Evolutionary conservation across 1,140 invertebrate species (phyloP).

Genomic region (Fopius arisanus): DNA sequence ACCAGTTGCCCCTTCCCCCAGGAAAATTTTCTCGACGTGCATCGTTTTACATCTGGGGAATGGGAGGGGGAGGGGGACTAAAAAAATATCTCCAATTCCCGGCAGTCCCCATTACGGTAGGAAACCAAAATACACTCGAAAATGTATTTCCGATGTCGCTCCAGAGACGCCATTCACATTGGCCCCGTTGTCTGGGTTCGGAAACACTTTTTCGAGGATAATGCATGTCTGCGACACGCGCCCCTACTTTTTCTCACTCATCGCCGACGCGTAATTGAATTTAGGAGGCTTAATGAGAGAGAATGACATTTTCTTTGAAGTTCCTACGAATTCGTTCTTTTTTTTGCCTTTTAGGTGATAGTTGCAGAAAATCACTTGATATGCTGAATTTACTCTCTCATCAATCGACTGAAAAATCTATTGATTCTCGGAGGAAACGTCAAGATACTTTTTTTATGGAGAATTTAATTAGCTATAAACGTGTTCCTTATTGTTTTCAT

Average conservation of each 20-base stretch:
- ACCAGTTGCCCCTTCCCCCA: conserved; percentile 11
- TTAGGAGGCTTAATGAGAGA: too few species aligned
- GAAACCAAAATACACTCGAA: background rate
- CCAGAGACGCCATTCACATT: background rate
- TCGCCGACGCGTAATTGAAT: background rate
- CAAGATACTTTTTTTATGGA: too few species aligned
- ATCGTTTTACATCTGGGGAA: background rate
- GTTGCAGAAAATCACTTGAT: too few species aligned
- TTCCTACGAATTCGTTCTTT: too few species aligned
- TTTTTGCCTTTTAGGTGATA: too few species aligned
- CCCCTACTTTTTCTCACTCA: background rate
- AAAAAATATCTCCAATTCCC: conserved; percentile 2
- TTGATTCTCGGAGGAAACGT: too few species aligned
- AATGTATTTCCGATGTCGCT: background rate
- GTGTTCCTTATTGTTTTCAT: too few species aligned
- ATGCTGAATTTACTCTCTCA: too few species aligned
- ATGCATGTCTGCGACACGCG: background rate
- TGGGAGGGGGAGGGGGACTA: background rate
- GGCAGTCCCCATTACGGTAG: conserved; percentile 5
- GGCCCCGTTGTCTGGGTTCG: background rate
- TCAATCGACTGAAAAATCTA: too few species aligned
- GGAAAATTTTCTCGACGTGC: background rate
- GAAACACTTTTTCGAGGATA: background rate
- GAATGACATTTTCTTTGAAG: too few species aligned
- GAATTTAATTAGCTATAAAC: too few species aligned